Evolutionary conservation across 1,140 invertebrate genomes (phyloP).

Genomic region (Drosophila punjabiensis): DNA sequence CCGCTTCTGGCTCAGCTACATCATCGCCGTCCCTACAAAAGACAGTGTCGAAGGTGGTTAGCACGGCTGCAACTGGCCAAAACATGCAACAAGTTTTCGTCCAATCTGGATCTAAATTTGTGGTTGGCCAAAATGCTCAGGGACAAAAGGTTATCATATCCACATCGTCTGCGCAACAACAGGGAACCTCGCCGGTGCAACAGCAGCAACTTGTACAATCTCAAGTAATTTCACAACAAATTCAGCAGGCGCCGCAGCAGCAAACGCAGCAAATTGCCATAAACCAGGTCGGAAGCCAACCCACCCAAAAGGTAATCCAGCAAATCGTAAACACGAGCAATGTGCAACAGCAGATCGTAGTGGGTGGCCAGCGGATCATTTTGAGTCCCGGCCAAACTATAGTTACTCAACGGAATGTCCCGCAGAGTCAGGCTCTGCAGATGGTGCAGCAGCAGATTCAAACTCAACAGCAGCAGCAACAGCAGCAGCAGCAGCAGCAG

Average conservation of each 20-base stretch:
- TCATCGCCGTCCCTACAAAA: conserved; percentile 59
- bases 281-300: conserved; percentile 57
- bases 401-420: conserved; percentile 77
- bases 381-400: conserved; percentile 83
- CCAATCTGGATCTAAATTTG: conserved; percentile 74
- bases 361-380: conserved; percentile 81
- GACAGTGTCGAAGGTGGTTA: conserved; percentile 55
- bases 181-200: conserved; percentile 49
- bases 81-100: conserved; percentile 78
- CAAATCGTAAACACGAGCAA: conserved; percentile 85
- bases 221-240: conserved; percentile 43
- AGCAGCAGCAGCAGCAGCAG: conserved; percentile 46
- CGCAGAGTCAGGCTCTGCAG: conserved; percentile 74
- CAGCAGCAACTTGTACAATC: conserved; percentile 73
- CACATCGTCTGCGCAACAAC: conserved; percentile 54
- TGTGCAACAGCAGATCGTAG: conserved; percentile 83
- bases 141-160: conserved; percentile 82
- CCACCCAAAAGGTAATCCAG: conserved; percentile 81
- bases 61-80: conserved; percentile 37
- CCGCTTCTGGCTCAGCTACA: conserved; percentile 5
- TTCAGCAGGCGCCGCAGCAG: conserved; percentile 63
- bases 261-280: conserved; percentile 70
- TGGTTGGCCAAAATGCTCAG: conserved; percentile 78
- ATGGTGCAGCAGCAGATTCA: conserved; percentile 83
- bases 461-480: conserved; percentile 72